These are phyloP conservation scores for Aleiodes leptofemur DNA, from an alignment of 2,888 invertebrate species.

Conservation along the genomic window DNA sequence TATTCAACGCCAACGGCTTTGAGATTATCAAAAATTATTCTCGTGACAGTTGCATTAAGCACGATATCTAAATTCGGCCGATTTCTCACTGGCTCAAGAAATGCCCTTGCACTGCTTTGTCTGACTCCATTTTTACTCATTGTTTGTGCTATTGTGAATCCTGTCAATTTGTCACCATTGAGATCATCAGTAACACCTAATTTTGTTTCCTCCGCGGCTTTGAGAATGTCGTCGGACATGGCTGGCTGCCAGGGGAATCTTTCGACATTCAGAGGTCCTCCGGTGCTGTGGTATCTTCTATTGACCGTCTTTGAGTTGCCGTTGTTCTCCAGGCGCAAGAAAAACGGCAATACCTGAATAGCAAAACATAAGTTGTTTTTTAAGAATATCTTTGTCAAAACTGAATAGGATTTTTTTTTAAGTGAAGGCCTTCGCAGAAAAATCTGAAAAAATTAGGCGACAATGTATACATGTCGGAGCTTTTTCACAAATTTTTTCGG, in stretches of 20 bases:
- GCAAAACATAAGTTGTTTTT: too few species aligned
- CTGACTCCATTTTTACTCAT: slow-evolving; percentile 80
- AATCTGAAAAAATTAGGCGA: too few species aligned
- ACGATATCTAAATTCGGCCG: slow-evolving; percentile 80
- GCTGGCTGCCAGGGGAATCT: slow-evolving; percentile 81
- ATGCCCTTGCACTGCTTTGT: slow-evolving; percentile 80
- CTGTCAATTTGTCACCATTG: slow-evolving; percentile 80
- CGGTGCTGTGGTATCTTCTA: slow-evolving; percentile 78
- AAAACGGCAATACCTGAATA: slow-evolving; percentile 82
- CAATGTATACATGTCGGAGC: too few species aligned
- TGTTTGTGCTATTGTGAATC: slow-evolving; percentile 82
- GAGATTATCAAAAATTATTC: slow-evolving; percentile 77
- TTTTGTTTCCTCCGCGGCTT: slow-evolving; percentile 80
- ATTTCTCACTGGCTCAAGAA: slow-evolving; percentile 78
- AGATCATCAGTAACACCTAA: slow-evolving; percentile 81
- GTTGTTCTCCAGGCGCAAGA: slow-evolving; percentile 82
- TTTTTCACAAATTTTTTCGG: too few species aligned
- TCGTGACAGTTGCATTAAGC: slow-evolving; percentile 80
- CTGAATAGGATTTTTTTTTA: too few species aligned
- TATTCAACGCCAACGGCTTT: slow-evolving; percentile 80
- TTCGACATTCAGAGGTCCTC: slow-evolving; percentile 80
- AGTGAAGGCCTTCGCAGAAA: too few species aligned
- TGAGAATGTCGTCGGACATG: slow-evolving; percentile 80
- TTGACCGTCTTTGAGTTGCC: slow-evolving; percentile 80
- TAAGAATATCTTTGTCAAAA: too few species aligned